Evolutionary conservation across 2,113 vertebrate genomes (phyloP).

Genomic region (Epinephelus lanceolatus): DNA sequence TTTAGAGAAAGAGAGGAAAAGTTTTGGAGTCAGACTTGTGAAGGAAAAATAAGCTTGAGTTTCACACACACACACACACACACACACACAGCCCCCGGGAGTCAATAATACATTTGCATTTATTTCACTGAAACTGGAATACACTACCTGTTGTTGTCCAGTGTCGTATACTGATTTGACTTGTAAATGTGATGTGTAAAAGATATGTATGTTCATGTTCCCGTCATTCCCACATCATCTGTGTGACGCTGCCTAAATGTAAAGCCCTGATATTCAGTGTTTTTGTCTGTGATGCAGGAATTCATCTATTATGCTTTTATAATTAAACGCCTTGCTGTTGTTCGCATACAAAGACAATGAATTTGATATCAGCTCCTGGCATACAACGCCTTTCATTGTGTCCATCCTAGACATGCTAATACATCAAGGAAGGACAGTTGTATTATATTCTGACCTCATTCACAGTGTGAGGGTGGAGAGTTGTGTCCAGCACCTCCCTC

Average conservation of each 20-base stretch:
- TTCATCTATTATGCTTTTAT: neutral
- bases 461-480: neutral
- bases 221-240: neutral
- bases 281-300: neutral
- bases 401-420: neutral
- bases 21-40: neutral
- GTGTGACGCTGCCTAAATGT: neutral
- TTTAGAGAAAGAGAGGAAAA: neutral
- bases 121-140: slow-evolving; percentile 50
- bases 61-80: neutral
- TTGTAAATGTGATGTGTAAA: slow-evolving; percentile 76
- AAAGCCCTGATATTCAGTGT: neutral
- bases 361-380: slow-evolving; percentile 9
- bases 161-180: slow-evolving; percentile 76
- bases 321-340: neutral
- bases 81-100: neutral
- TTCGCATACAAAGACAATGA: neutral
- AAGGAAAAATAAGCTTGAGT: neutral
- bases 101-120: slow-evolving; percentile 77
- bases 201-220: neutral
- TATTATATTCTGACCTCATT: slow-evolving; percentile 40
- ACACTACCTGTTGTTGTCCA: slow-evolving; percentile 58
- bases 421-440: neutral
- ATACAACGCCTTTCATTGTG: neutral
- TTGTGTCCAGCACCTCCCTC: slow-evolving; percentile 13